Evolutionary conservation across 2,888 invertebrate species (phyloP), one percentile per base, ranked within the genome.

Genomic region (Acleris cristana): DNA sequence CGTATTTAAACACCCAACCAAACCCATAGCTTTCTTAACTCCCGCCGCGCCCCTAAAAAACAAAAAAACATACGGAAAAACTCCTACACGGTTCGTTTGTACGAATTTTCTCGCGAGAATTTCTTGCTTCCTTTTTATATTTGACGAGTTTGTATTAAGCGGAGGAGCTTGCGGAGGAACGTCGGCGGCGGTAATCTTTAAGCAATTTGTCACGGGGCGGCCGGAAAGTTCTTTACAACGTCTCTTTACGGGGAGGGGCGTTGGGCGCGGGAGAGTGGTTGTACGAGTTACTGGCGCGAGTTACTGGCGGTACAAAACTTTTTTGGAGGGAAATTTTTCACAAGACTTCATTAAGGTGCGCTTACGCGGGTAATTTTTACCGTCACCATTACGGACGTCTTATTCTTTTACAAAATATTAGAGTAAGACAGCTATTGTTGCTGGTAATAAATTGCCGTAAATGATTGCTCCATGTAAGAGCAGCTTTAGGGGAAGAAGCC

Each of bases 141-240:
- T 71, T 72, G 71, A 69, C 71, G 73, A 70, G 71, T 69, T 57
- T 70, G 66, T 74, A 72, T 72, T 72, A 73, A 76, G 75, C 71
- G 65, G 63, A 51, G 64, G 70, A 64, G 59, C 61, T 61, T 40
- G 56, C 45, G 52, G 75, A 73, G 75, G 74, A 76, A 70, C 67
- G 71, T 70, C 48, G 70, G 63, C 70, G 69, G 64, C 58, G 63
- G 74, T 78, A 80, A 80, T 80, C 81, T 79, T 80, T 78, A 73
- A 74, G 81, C 77, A 79, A 80, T 80, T 80, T 80, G 79, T 81
- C 77, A 77, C 70, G 64, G 71, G 63, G 65, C 65, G 52, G 69
- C 70, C 71, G 76, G 76, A 79, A 79, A 70, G 74, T 74, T 61
- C 62, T 62, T 64, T 70, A 66, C 74, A 71, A 71, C 65, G 76